These are phyloP conservation scores for Diadumene lineata DNA, from an alignment of 92 coral and sea anemone species.

Conservation along the genomic window DNA sequence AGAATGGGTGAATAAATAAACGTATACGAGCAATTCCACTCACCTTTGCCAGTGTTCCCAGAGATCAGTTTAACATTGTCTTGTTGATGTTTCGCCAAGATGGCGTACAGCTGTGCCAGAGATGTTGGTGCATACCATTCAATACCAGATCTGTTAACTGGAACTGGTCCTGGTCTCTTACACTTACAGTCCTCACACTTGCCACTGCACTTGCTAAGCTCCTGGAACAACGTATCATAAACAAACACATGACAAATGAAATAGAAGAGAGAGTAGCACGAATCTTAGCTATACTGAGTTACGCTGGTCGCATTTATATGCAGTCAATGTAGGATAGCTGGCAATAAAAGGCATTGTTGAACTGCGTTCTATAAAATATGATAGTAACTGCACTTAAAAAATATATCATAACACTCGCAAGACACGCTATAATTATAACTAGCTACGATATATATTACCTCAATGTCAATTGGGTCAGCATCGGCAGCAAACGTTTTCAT, in stretches of 20 bases:
- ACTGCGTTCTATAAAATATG: no score
- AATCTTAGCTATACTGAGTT: no score
- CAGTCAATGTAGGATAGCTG: no score
- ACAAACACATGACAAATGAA: no score
- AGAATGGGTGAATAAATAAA: no score
- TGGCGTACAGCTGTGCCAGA: constrained; percentile 44
- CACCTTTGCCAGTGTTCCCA: constrained; percentile 58
- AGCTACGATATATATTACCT: constrained; percentile 29
- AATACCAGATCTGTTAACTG: constrained; percentile 23
- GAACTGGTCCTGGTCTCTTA: constrained; percentile 27
- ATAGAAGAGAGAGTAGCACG: no score
- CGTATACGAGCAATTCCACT: no score
- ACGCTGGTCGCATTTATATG: no score
- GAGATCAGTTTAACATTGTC: constrained; percentile 53
- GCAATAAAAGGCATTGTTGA: no score
- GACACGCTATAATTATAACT: no score
- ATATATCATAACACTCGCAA: no score
- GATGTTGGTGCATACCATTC: constrained; percentile 55
- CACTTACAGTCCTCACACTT: constrained; percentile 48
- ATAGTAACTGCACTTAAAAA: no score
- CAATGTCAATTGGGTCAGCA: constrained; percentile 69
- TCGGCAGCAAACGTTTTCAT: constrained; percentile 80
- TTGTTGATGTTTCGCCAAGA: constrained; percentile 41
- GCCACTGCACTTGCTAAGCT: constrained; percentile 24
- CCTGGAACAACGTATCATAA: neutral